phyloP scores from a whole-genome alignment of 1,140 invertebrate species.

The Drosophila asahinai region DNA sequence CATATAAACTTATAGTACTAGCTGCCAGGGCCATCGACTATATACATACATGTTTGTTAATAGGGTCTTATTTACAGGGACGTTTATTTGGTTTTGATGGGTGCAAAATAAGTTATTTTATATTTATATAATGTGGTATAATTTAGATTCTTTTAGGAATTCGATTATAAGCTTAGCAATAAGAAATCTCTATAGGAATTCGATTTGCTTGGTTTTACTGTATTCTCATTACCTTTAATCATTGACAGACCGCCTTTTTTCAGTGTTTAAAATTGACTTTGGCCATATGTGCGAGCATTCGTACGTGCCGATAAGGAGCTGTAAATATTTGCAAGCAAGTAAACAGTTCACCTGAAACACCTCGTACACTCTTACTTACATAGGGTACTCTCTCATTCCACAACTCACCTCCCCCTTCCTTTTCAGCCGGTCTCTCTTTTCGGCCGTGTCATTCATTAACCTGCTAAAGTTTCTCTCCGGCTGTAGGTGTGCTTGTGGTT shows the following conservation, averaged over 20 bases:
- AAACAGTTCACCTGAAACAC: slow-evolving; percentile 9
- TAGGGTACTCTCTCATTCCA: slow-evolving; percentile 1
- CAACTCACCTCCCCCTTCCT: slow-evolving; percentile 1
- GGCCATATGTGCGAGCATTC: slow-evolving; percentile 19
- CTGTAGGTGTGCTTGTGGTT: slow-evolving; percentile 10
- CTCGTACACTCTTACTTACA: background rate
- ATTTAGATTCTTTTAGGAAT: too few relatives aligned
- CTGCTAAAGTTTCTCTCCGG: background rate
- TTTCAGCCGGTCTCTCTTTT: background rate
- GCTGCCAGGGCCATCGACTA: too few relatives aligned
- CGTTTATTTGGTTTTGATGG: too few relatives aligned
- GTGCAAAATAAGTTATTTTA: too few relatives aligned
- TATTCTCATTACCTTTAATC: too few relatives aligned
- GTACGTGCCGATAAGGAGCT: slow-evolving; percentile 59
- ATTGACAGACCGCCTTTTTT: background rate
- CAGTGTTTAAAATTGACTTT: slow-evolving; percentile 8
- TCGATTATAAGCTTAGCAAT: too few relatives aligned
- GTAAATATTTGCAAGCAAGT: slow-evolving; percentile 69
- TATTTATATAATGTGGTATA: too few relatives aligned
- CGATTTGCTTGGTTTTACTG: background rate
- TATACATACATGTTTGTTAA: too few relatives aligned
- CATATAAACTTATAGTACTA: too few relatives aligned
- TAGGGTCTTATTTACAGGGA: too few relatives aligned
- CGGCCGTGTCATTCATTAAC: slow-evolving; percentile 15
- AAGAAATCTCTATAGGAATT: background rate